Conservation (phyloP, 2,888 invertebrate species). For the Ellobium chinense region DNA sequence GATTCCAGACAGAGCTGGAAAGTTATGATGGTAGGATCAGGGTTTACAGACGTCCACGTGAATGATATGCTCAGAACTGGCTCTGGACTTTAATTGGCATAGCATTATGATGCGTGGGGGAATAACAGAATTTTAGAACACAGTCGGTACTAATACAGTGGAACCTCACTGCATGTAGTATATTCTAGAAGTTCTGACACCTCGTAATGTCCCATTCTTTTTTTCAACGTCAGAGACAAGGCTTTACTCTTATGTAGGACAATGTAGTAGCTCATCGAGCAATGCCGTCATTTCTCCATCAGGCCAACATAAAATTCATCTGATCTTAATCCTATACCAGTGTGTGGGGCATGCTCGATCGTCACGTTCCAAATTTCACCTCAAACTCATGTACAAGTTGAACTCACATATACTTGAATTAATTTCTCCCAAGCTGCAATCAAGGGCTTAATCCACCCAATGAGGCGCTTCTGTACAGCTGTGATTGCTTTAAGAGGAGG, state of each 20-base stretch:
- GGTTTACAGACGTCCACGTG: neutral
- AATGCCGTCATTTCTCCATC: neutral
- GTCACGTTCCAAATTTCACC: neutral
- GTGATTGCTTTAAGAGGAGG: neutral
- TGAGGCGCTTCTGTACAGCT: neutral
- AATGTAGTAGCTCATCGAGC: neutral
- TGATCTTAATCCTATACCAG: neutral
- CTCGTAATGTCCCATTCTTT: neutral
- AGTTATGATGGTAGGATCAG: neutral
- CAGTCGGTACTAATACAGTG: neutral
- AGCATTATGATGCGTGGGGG: neutral
- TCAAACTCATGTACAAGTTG: neutral
- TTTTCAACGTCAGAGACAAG: neutral
- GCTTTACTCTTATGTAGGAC: neutral
- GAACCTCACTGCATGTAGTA: neutral
- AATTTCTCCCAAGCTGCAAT: neutral
- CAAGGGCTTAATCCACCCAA: neutral
- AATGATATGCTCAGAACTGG: neutral
- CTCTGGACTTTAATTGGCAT: neutral
- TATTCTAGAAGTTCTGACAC: neutral
- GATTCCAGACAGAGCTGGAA: neutral
- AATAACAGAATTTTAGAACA: neutral
- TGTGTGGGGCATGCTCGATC: neutral
- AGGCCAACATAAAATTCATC: neutral
- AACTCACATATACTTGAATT: neutral